Percentiles rank a stretch among this genome's conserved stretches.
Evolutionary conservation across 1,140 invertebrate species (phyloP).

Genomic region (Phymorhynchus buccinoides): DNA sequence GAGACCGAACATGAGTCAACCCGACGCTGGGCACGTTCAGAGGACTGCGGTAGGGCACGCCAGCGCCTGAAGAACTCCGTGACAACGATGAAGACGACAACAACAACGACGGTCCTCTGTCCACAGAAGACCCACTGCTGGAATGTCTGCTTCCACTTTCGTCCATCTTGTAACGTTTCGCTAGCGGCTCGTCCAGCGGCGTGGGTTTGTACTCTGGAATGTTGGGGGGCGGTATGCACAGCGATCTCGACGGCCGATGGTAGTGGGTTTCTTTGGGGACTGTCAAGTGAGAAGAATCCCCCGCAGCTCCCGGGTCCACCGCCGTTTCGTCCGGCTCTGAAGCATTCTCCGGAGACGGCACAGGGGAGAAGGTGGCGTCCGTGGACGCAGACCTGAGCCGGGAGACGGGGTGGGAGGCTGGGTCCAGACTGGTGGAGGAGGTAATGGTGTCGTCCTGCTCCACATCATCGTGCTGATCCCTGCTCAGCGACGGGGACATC

Average conservation of each 20-base stretch:
- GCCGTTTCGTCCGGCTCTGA: neutral
- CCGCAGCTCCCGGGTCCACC: neutral
- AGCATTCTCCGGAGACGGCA: slow-evolving; percentile 26
- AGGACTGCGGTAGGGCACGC: neutral
- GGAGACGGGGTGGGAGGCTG: neutral
- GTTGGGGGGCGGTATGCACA: slow-evolving; percentile 24
- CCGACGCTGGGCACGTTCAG: neutral
- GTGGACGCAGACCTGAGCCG: slow-evolving; percentile 1
- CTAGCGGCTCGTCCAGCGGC: slow-evolving; percentile 10
- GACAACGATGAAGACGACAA: neutral
- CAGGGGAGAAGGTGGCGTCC: slow-evolving; percentile 6
- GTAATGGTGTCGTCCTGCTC: slow-evolving; percentile 38
- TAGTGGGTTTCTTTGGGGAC: slow-evolving; percentile 21
- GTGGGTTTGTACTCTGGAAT: slow-evolving; percentile 36
- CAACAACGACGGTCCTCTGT: neutral
- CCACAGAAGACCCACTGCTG: neutral
- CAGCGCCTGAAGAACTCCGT: neutral
- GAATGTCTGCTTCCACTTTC: slow-evolving; percentile 26
- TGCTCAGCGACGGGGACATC: neutral
- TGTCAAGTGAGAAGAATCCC: neutral
- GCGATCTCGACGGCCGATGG: neutral
- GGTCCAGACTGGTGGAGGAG: slow-evolving; percentile 33
- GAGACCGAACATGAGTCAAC: slow-evolving; percentile 16
- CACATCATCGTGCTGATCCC: neutral
- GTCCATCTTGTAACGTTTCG: slow-evolving; percentile 23